Evolutionary conservation across 2,113 vertebrate species (phyloP).

Genomic region (Hemicordylus capensis): DNA sequence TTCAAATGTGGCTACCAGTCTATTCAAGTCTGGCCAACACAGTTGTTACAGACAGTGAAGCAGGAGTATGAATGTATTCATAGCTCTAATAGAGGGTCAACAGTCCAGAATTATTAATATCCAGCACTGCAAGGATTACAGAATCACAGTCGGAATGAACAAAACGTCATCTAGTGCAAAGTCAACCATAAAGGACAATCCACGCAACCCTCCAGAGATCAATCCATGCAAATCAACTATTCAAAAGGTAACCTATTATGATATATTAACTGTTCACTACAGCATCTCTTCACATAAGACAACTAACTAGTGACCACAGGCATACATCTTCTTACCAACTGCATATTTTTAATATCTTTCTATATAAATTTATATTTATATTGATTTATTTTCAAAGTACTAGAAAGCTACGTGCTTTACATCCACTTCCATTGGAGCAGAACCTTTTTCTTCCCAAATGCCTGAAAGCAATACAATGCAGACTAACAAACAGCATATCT

Average conservation of each 20-base stretch:
- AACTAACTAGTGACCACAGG: neutral
- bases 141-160: neutral
- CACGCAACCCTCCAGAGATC: neutral
- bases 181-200: neutral
- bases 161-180: neutral
- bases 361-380: no score
- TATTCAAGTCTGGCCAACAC: neutral
- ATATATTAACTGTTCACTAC: neutral
- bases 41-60: neutral
- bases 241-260: neutral
- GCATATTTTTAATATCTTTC: neutral
- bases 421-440: accelerated
- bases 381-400: neutral
- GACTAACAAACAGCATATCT: accelerated
- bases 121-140: neutral
- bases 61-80: neutral
- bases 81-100: neutral
- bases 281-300: neutral
- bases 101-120: neutral
- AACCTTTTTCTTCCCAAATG: neutral
- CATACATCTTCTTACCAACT: no score
- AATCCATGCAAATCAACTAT: neutral
- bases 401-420: neutral
- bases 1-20: neutral
- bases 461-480: neutral